A percentile compares a stretch with the other conserved stretches of the same genome.
These are phyloP conservation scores for Cynaeus angustus DNA, from an alignment of 2,888 invertebrate genomes.

Conservation along the genomic window DNA sequence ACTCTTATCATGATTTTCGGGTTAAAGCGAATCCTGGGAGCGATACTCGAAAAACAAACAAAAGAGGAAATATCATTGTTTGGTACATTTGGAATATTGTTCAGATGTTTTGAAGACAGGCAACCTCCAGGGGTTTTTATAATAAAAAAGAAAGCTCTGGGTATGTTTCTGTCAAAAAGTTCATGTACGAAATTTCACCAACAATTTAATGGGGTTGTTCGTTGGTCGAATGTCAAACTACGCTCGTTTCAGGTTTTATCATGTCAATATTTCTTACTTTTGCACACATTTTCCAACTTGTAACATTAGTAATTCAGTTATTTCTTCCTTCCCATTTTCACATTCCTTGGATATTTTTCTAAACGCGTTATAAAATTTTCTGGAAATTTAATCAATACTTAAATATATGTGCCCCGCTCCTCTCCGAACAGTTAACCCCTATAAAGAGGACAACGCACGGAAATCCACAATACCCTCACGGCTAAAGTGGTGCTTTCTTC, in stretches of 20 bases:
- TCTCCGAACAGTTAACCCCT: slow-evolving; percentile 51
- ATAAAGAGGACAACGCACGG: slow-evolving; percentile 53
- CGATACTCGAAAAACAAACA: no score
- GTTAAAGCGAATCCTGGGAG: no score
- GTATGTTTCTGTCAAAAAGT: no score
- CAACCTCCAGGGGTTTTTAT: no score
- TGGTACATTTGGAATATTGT: no score
- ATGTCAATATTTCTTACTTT: neutral
- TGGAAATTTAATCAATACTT: slow-evolving; percentile 46
- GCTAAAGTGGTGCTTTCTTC: slow-evolving; percentile 50
- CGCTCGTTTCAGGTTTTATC: slow-evolving; percentile 9
- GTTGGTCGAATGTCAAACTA: slow-evolving; percentile 35
- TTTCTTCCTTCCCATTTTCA: slow-evolving; percentile 32
- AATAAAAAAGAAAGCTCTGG: no score
- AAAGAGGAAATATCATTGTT: no score
- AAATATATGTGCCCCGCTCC: slow-evolving; percentile 38
- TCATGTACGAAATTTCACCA: no score
- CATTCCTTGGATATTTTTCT: slow-evolving; percentile 35
- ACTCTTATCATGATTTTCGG: no score
- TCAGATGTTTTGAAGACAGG: no score
- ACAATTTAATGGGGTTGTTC: neutral
- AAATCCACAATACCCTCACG: slow-evolving; percentile 48
- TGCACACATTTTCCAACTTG: slow-evolving; percentile 23
- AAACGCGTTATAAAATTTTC: slow-evolving; percentile 39
- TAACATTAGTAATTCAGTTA: slow-evolving; percentile 39